These are phyloP conservation scores for Bicyclus anynana DNA, from an alignment of 1,140 invertebrate species.

Conservation along the genomic window DNA sequence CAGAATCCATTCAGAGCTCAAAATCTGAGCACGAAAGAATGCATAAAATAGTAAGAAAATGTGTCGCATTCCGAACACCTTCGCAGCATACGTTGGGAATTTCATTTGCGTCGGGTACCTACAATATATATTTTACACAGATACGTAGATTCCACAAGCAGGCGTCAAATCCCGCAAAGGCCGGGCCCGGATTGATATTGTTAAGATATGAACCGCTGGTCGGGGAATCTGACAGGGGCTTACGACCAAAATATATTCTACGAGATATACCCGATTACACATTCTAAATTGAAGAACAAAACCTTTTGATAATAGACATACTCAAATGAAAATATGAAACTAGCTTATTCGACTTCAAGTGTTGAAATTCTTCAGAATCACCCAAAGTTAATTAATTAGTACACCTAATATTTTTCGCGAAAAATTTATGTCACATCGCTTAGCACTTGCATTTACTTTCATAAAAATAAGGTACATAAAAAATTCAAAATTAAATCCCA, in stretches of 20 bases:
- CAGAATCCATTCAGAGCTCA: not conserved
- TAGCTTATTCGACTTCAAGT: too few relatives aligned
- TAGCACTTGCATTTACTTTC: too few relatives aligned
- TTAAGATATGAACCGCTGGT: conserved; percentile 5
- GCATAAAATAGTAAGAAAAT: not conserved
- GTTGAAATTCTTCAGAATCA: too few relatives aligned
- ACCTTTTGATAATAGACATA: not conserved
- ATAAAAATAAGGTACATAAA: too few relatives aligned
- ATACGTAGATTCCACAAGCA: not conserved
- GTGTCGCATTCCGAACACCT: not conserved
- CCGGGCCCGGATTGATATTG: not conserved
- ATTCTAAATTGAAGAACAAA: not conserved
- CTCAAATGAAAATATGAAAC: too few relatives aligned
- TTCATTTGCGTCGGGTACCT: not conserved
- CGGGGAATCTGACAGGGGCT: conserved; percentile 1
- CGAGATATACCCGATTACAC: not conserved
- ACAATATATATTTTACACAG: not conserved
- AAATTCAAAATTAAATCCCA: too few relatives aligned
- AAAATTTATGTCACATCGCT: too few relatives aligned
- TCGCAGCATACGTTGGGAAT: not conserved
- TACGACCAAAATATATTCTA: not conserved
- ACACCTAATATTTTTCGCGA: too few relatives aligned
- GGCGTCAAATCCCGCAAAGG: conserved; percentile 5
- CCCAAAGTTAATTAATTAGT: too few relatives aligned
- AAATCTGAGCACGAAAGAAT: not conserved